Base-by-base conservation (phyloP, 2,113 vertebrate genomes). In the Xenopus borealis region DNA sequence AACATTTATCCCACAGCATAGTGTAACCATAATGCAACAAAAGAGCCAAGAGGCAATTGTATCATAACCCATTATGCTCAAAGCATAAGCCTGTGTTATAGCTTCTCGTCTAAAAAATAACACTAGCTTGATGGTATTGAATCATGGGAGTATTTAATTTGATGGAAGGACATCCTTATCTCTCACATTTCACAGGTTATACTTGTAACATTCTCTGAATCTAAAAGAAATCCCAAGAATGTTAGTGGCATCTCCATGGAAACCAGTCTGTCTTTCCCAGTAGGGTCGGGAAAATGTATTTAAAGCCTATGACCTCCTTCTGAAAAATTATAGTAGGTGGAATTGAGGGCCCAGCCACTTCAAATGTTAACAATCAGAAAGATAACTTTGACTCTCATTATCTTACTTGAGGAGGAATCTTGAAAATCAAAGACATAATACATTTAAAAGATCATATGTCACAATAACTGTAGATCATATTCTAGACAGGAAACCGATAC, bases 371-470 rank as follows among this genome's bases (percentile, higher is more conserved):
- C 46, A 18, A 55, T 13, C 58, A 63, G 46, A 76, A 55, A 76
- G 59, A 55, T 53, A 69, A 69, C 27, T 69, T 62, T 40, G 59
- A 17, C 47, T 69, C 66, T 69, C 58, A 69, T 76, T 76, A 69
- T 57, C 19, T 57, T 75, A 30, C 72, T 53, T 67, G 72, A 68
- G 58, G 18, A 69, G 50, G 47, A 18, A 75, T 75, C 57, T 52
- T 69, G 12, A 55, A 69, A 76, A 76, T 69, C 20, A 75, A 75
- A 75, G 57, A n/a, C 12, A 62, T 30, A 69, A 76, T 62, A 17
- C 73, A 69, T 76, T 63, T 63, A 76, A 76, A 69, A 69, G 73
- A 76, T 76, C 73, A 76, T 45, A 63, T 76, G 66, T 76, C 66
- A 76, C 53, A 30, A 63, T 45, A 69, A 69, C 46, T 30, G 20